Evolutionary conservation across 2,888 invertebrate species (phyloP), one percentile per base, ranked within the genome.

Genomic region (Salticus scenicus): DNA sequence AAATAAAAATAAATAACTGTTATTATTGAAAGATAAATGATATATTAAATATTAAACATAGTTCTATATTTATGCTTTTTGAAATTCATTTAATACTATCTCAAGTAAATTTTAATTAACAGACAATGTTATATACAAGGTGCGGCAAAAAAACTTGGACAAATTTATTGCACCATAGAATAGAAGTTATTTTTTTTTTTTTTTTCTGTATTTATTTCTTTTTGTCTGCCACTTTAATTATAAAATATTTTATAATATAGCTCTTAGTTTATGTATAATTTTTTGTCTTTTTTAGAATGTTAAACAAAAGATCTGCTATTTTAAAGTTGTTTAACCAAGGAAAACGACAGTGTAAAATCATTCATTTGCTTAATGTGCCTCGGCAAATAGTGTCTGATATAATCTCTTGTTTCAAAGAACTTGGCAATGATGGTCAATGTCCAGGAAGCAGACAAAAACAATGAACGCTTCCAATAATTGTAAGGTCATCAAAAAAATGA

Each of bases 341-440:
- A 51, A 20, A 51, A 20, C 51, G 24, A 51, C 51, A 51, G 51
- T 37, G 37, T 37, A 10, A 37, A 37, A 37, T 37, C 37, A 10
- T 51, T 51, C 24, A 17, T 51, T 51, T 51, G 42, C 42, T 42
- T 42, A 42, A 42, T 42, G 42, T 42, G 51, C 51, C 51, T 51
- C 51, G 51, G 5, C 51, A 51, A 51, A 51, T 17, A 8, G 51
- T 51, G 51, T 51, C 51, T 51, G 51, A 51, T 51, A 20, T 20
- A 51, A 51, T 51, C 51, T 51, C 8, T 14, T 5, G 51, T 51
- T 51, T 51, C 51, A 51, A 51, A 20, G 24, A 51, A 20, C 17
- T 51, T 51, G 51, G 24, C 17, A 51, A 8, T 51, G 51, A 51
- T 51, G 24, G 51, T 51, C 51, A 17, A 51, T 17, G 37, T 37